Evolutionary conservation across 2,888 invertebrate genomes (phyloP), one percentile per base, ranked within the genome.

Genomic region (Galeopsomyia nigrocyanea): DNA sequence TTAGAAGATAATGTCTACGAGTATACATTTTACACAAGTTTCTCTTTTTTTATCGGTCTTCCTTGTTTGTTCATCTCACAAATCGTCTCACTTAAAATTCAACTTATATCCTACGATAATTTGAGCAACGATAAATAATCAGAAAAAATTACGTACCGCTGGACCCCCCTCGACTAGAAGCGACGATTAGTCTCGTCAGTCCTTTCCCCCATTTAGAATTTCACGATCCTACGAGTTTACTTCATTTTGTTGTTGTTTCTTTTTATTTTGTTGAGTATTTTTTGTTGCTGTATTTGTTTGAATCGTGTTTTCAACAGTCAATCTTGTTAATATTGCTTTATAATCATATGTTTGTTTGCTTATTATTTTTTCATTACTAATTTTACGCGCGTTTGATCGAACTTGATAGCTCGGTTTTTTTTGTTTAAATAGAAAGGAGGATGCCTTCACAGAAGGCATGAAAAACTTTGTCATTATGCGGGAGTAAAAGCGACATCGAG

Each of bases 371-470:
- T 58, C 68, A 71, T 71, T 71, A 68, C 53, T 71, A 74, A 71
- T 64, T 74, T 74, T 71, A 74, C 60, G 67, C 39, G 39, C 21
- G 46, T 55, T 58, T n/a, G 55, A 61, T 68, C 60, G 62, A 71
- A 71, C 65, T 74, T 68, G 22, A 51, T 26, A 66, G 57, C 58
- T 74, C 53, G 46, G 50, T 56, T 49, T 5, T 26, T 26, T 26
- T 26, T 3, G 2, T 26, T 26, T 26, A 26, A 26, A 61, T 39
- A 39, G 39, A 39, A 13, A 7, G 39, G 49, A 56, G 16, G 17
- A 57, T 9, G 65, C 70, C 72, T 75, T 75, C 75, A 68, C 69
- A 56, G 75, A 75, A 75, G 72, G 69, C 47, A 71, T 47, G 51
- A 69, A 66, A 71, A 64, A 64, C 21, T 60, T 60, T 62, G 46